These are phyloP conservation scores for Epinotia nisella DNA, from an alignment of 2,888 invertebrate species.

Conservation along the genomic window DNA sequence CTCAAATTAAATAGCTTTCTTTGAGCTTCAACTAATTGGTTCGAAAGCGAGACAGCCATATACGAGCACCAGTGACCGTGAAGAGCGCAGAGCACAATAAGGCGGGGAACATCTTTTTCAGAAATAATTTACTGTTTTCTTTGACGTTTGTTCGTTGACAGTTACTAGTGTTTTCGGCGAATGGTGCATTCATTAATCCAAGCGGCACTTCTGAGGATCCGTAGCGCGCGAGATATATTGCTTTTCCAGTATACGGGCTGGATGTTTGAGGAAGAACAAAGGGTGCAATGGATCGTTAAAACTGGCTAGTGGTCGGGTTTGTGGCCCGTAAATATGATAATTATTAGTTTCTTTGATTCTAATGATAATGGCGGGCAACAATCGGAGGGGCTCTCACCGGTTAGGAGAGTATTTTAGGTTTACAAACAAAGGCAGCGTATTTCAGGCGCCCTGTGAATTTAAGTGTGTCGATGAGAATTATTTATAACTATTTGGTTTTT, in stretches of 20 bases:
- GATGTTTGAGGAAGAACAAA: slow-evolving; percentile 65
- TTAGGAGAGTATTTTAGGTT: slow-evolving; percentile 16
- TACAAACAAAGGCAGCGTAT: slow-evolving; percentile 33
- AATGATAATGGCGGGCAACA: slow-evolving; percentile 56
- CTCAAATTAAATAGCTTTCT: slow-evolving; percentile 60
- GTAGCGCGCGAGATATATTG: slow-evolving; percentile 66
- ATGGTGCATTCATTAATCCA: slow-evolving; percentile 74
- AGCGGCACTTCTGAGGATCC: slow-evolving; percentile 62
- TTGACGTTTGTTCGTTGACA: slow-evolving; percentile 60
- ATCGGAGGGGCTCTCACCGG: slow-evolving; percentile 22
- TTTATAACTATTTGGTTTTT: slow-evolving; percentile 25
- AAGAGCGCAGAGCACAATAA: slow-evolving; percentile 56
- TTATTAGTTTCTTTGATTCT: slow-evolving; percentile 60
- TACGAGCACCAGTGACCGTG: slow-evolving; percentile 47
- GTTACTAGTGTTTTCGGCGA: slow-evolving; percentile 67
- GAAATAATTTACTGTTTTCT: slow-evolving; percentile 64
- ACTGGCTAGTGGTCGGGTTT: slow-evolving; percentile 52
- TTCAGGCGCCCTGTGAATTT: slow-evolving; percentile 35
- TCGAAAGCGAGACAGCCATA: slow-evolving; percentile 58
- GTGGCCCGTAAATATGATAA: slow-evolving; percentile 59
- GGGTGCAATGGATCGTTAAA: slow-evolving; percentile 76
- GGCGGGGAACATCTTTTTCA: slow-evolving; percentile 80
- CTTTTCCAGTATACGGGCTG: slow-evolving; percentile 56
- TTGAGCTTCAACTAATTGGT: slow-evolving; percentile 72
- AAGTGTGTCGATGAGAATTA: slow-evolving; percentile 37